Evolutionary conservation across 2,888 invertebrate species (phyloP), one percentile per base, ranked within the genome.

Genomic region (Eupithecia exiguata): DNA sequence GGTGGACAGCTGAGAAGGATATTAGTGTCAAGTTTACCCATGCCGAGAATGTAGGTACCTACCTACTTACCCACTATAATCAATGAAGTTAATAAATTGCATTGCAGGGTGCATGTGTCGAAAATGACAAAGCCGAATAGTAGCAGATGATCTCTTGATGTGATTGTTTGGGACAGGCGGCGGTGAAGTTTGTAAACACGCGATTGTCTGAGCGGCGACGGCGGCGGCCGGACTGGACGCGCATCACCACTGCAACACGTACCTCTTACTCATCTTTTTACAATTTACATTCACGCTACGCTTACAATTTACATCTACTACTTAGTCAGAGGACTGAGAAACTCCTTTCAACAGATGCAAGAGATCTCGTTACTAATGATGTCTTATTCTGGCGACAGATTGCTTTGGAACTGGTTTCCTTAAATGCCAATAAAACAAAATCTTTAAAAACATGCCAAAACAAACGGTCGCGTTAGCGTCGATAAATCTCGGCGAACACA

Each of bases 401-500:
- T 21, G 16, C n/a, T 66, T 36, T 25, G 25, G 38, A 66, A 53
- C 40, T 25, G 4, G 40, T 38, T 66, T 25, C 46, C 21, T 36
- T 49, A 38, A 43, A 35, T 68, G 62, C 38, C 18, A 63, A 68
- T 21, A 10, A 6, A 53, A 18, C 61, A 61, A 46, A 63, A 25
- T 3, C 46, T 36, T 69, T 66, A 12, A 71, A 68, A 71, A 63
- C 43, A 46, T 70, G 76, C 74, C 75, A 70, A 69, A 70, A 74
- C 71, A 77, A 72, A 63, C 70, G 68, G 62, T 36, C 68, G 30
- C 4, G 30, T 3, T 4, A n/a, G 36, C 65, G 68, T 7, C 69
- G 5, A 74, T 80, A 76, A 78, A 80, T 80, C 72, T 68, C 38
- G 16, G 66, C 69, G 7, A 75, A 68, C 36, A 67, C 61, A 74